A percentile compares a stretch with the other conserved stretches of the same genome.
Conservation (phyloP, 2,113 vertebrate genomes). For the Aegypius monachus region DNA sequence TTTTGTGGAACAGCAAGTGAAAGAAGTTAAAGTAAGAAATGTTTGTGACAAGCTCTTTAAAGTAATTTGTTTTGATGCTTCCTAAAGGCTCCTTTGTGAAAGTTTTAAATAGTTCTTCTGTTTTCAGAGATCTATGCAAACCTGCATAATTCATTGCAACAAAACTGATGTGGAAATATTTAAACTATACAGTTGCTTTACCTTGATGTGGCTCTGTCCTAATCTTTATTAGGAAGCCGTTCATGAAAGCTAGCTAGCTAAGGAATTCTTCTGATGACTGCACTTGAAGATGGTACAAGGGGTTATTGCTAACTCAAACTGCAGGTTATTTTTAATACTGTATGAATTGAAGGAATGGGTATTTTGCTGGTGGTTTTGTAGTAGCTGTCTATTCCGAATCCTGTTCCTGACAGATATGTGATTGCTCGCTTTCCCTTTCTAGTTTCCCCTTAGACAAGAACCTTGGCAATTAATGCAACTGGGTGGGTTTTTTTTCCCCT, state of each 20-base stretch:
- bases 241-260: neutral
- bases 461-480: neutral
- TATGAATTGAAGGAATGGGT: neutral
- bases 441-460: slow-evolving; percentile 2
- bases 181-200: neutral
- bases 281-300: neutral
- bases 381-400: neutral
- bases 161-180: neutral
- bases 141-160: neutral
- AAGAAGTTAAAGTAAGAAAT: slow-evolving; percentile 37
- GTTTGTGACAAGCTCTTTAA: slow-evolving; percentile 41
- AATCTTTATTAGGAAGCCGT: neutral
- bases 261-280: neutral
- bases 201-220: neutral
- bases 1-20: slow-evolving; percentile 52
- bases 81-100: slow-evolving; percentile 66
- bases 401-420: neutral
- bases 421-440: neutral
- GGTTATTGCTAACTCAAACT: neutral
- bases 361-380: neutral
- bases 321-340: neutral
- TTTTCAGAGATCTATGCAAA: slow-evolving; percentile 12
- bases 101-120: slow-evolving; percentile 51
- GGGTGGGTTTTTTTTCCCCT: neutral
- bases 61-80: slow-evolving; percentile 45